Percentiles rank a stretch among this genome's conserved stretches.
Conservation (phyloP, 2,797 vertebrate species). For the Anisognathus igniventris region DNA sequence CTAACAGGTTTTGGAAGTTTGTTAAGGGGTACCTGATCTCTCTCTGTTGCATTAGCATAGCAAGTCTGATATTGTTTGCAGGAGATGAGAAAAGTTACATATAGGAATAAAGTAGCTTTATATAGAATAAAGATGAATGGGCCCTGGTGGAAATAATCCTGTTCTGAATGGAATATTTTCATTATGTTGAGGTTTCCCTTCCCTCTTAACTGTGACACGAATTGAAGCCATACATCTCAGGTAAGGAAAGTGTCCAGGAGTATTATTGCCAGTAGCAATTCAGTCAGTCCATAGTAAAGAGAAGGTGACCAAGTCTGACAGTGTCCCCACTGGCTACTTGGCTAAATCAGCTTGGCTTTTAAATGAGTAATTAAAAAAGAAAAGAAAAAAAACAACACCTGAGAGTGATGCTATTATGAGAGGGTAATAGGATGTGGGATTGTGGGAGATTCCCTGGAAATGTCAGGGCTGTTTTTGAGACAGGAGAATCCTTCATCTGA, state of each 20-base stretch:
- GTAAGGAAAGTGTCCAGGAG: background rate
- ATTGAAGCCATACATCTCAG: background rate
- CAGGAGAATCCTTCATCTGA: background rate
- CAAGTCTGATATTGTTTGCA: background rate
- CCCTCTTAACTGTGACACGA: conserved; percentile 19
- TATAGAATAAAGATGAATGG: conserved; percentile 20
- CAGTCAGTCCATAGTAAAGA: background rate
- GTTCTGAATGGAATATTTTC: background rate
- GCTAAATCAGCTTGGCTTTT: conserved; percentile 31
- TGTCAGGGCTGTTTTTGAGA: background rate
- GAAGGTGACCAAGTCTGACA: background rate
- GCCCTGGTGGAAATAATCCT: background rate
- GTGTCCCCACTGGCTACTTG: background rate
- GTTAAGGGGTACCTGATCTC: background rate
- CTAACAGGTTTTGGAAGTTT: background rate
- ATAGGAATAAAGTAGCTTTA: background rate
- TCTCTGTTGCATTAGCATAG: rapidly evolving
- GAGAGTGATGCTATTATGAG: background rate
- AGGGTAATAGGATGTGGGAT: background rate
- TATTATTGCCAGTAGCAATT: background rate
- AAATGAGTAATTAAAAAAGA: background rate
- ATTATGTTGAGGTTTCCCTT: background rate
- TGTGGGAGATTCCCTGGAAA: background rate
- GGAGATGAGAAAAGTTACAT: background rate
- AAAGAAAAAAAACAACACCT: rapidly evolving